Evolutionary conservation across 2,888 invertebrate genomes (phyloP), one percentile per base, ranked within the genome.

Genomic region (Philonicus albiceps): DNA sequence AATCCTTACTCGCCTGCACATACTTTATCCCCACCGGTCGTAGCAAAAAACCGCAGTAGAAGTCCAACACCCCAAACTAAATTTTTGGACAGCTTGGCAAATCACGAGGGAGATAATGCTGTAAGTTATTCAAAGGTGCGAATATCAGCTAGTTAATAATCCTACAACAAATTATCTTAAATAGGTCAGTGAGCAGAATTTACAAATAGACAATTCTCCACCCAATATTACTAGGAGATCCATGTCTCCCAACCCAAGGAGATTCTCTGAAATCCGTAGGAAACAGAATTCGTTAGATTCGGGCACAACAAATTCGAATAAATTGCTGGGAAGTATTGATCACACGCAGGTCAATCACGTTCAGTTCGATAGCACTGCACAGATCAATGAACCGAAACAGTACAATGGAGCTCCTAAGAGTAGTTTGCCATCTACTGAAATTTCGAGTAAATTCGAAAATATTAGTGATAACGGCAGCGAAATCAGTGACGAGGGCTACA

Each of bases 401-500:
- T 53, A 53, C 37, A 53, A 81, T n/a, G 72, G 64, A 34, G 73
- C 49, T 4, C 7, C 85, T n/a, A 86, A 34, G 31, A 84, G 72
- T 30, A 80, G 85, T 43, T 19, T 89, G 37, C 85, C 87, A 78
- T 16, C 40, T 43, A 43, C 13, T 13, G 90, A 89, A 88, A 84
- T 40, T 86, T 89, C 78, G 87, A 89, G 87, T 88, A 91, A 93
- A 87, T 92, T 93, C 30, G 94, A 94, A 89, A 94, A 95, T 88
- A 95, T 95, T 8, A 95, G 96, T 85, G 96, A 96, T 91, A 96
- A 96, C 89, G 96, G 96, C 11, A 96, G 96, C 86, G 96, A 97
- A 91, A 96, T 96, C 31, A 96, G 96, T 34, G 97, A 97, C 91
- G 97, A 97, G 90, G 97, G 97, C 0, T 97, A 97, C 91, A 94